Percentiles rank a stretch among this genome's conserved stretches.
These are phyloP conservation scores for Chydorus sphaericus DNA, from an alignment of 2,888 invertebrate genomes.

Conservation along the genomic window DNA sequence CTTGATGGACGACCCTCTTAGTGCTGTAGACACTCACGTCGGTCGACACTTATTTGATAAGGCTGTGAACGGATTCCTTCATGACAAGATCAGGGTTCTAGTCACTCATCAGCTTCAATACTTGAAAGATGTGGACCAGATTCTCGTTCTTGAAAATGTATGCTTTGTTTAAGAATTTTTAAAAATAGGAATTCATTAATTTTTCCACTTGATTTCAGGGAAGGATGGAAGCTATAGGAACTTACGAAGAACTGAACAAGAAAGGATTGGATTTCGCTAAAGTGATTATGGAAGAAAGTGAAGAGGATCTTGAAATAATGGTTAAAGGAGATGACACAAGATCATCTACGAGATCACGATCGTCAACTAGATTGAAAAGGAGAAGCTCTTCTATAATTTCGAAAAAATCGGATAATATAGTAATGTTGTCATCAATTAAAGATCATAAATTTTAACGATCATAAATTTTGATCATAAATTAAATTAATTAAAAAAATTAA, in stretches of 20 bases:
- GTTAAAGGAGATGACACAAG: too few relatives aligned
- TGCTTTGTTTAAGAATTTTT: not conserved
- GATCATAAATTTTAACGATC: too few relatives aligned
- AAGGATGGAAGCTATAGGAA: conserved; percentile 35
- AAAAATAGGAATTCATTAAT: not conserved
- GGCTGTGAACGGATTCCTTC: conserved; percentile 28
- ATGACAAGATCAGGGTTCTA: conserved; percentile 30
- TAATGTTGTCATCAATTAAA: too few relatives aligned
- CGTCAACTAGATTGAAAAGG: too few relatives aligned
- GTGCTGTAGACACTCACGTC: conserved; percentile 36
- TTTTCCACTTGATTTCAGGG: conserved; percentile 30
- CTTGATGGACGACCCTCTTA: conserved; percentile 36
- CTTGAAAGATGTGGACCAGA: conserved; percentile 47
- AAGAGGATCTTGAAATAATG: too few relatives aligned
- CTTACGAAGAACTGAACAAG: conserved; percentile 52
- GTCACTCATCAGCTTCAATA: conserved; percentile 73
- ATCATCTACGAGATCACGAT: too few relatives aligned
- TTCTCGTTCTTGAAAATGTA: conserved; percentile 48
- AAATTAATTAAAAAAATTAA: too few relatives aligned
- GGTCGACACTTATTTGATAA: conserved; percentile 33
- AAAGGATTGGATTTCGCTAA: conserved; percentile 62
- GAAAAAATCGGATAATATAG: too few relatives aligned
- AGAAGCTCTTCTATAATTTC: too few relatives aligned
- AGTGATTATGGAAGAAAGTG: conserved; percentile 21
- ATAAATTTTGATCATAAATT: too few relatives aligned